Percentiles rank a stretch among this genome's conserved stretches.
Evolutionary conservation across 2,888 invertebrate species (phyloP).

Genomic region (Calephelis perditalis): DNA sequence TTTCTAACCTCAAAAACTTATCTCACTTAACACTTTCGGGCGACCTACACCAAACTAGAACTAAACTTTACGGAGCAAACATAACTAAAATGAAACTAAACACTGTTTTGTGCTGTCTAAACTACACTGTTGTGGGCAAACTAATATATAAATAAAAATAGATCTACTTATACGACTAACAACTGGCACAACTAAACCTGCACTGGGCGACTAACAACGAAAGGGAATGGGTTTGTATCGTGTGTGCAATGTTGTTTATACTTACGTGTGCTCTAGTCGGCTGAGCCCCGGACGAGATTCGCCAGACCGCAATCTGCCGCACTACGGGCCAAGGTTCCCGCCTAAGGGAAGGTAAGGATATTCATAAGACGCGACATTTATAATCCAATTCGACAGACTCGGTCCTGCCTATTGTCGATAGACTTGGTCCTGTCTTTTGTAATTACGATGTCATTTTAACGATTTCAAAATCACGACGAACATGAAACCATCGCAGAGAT

Average conservation of each 20-base stretch:
- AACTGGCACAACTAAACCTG: conserved; percentile 22
- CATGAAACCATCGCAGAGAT: no score
- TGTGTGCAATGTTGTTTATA: conserved; percentile 43
- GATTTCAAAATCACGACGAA: no score
- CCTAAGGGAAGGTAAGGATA: conserved; percentile 87
- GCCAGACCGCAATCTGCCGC: conserved; percentile 90
- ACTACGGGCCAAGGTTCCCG: conserved; percentile 94
- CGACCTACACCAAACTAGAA: background rate
- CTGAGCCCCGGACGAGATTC: conserved; percentile 92
- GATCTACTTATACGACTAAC: conserved; percentile 15
- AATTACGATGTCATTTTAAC: no score
- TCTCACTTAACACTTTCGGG: background rate
- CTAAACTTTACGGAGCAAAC: background rate
- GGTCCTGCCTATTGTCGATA: no score
- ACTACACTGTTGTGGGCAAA: background rate
- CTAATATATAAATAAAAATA: background rate
- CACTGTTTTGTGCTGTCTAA: background rate
- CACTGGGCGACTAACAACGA: conserved; percentile 25
- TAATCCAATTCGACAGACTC: no score
- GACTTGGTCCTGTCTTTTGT: no score
- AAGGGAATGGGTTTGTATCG: conserved; percentile 29
- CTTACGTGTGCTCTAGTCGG: conserved; percentile 83
- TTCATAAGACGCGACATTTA: background rate
- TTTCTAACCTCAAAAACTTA: no score
- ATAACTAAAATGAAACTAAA: background rate